Evolutionary conservation across 2,797 vertebrate species (phyloP).

Genomic region (Pteropus rufus): DNA sequence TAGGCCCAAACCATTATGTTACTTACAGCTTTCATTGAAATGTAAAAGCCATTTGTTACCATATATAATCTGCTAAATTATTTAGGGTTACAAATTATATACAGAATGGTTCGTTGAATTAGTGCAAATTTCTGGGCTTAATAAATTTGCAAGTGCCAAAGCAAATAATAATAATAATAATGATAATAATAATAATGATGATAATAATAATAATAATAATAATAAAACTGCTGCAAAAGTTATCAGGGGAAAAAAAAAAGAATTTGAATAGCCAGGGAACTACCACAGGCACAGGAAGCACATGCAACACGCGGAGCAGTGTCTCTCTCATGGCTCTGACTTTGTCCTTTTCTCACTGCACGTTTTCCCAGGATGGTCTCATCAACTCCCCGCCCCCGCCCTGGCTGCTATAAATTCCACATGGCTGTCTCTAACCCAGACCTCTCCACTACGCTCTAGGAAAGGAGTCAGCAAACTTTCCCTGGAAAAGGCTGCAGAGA

Average conservation of each 20-base stretch:
- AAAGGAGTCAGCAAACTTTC: neutral
- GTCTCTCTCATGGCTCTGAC: neutral
- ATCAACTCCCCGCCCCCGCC: fast-evolving
- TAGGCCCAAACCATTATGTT: neutral
- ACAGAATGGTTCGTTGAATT: neutral
- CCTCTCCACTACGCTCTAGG: neutral
- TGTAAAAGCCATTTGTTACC: neutral
- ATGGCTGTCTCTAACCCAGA: neutral
- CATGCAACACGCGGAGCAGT: fast-evolving
- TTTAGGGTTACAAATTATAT: neutral
- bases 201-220: neutral
- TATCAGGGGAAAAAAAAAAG: neutral
- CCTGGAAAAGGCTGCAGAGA: neutral
- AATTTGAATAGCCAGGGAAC: neutral
- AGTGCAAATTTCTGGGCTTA: conserved; percentile 3
- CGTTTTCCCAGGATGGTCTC: neutral
- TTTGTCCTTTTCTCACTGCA: neutral
- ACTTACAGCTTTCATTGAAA: neutral
- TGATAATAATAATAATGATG: too few relatives aligned
- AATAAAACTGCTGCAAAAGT: neutral
- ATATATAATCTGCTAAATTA: neutral
- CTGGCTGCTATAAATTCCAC: neutral
- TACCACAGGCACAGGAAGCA: neutral
- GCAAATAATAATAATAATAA: neutral
- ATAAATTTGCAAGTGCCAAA: neutral